phyloP scores from a whole-genome alignment of 2,113 vertebrate species.

The Elephantulus edwardii region DNA sequence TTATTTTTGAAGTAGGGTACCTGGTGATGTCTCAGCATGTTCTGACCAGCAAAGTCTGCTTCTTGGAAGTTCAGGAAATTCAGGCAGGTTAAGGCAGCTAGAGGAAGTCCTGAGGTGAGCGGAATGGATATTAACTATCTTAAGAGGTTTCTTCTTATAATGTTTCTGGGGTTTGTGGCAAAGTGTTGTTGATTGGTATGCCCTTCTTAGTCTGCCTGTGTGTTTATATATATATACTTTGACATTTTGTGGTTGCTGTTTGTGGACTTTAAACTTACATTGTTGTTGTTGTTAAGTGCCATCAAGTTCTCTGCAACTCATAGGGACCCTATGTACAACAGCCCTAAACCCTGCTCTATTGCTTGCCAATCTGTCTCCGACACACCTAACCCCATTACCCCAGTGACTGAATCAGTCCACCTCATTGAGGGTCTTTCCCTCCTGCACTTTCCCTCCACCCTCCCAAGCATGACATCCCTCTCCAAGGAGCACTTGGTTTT shows the following conservation, averaged over 20 bases:
- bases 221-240: neutral
- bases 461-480: too few relatives aligned
- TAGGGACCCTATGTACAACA: too few relatives aligned
- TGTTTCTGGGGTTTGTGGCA: neutral
- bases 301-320: too few relatives aligned
- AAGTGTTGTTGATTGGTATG: too few relatives aligned
- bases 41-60: neutral
- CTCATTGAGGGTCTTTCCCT: too few relatives aligned
- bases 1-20: slow-evolving; percentile 29
- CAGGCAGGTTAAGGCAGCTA: neutral
- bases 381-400: too few relatives aligned
- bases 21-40: neutral
- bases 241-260: slow-evolving; percentile 9
- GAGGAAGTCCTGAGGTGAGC: neutral
- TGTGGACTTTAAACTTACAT: neutral
- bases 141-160: neutral
- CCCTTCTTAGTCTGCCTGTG: neutral
- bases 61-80: neutral
- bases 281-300: too few relatives aligned
- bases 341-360: too few relatives aligned
- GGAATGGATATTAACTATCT: neutral
- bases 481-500: neutral
- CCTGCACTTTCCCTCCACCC: too few relatives aligned
- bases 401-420: too few relatives aligned
- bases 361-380: too few relatives aligned